Evolutionary conservation across 1,140 invertebrate genomes (phyloP).

Genomic region (Proales similis): DNA sequence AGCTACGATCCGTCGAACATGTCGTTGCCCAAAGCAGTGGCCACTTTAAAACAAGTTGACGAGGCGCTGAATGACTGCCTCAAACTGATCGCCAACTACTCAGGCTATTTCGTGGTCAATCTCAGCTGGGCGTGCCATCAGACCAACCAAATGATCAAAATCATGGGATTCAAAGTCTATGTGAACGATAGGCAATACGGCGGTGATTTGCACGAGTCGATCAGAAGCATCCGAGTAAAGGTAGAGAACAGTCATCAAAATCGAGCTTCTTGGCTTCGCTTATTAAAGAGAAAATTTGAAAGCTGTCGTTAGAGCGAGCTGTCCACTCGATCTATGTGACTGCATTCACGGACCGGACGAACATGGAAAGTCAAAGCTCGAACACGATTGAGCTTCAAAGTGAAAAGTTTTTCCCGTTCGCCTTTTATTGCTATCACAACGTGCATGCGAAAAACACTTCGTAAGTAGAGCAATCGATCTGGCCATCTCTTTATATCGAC

Average conservation of each 20-base stretch:
- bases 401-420: constrained; percentile 49
- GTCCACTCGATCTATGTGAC: constrained; percentile 47
- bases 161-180: constrained; percentile 48
- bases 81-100: constrained; percentile 45
- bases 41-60: constrained; percentile 46
- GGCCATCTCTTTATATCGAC: background rate
- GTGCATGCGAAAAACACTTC: constrained; percentile 25
- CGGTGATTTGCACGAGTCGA: constrained; percentile 45
- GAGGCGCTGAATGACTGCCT: constrained; percentile 49
- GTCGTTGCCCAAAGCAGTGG: constrained; percentile 45
- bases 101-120: constrained; percentile 48
- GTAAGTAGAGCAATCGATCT: background rate
- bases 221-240: constrained; percentile 48
- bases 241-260: constrained; percentile 38
- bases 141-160: constrained; percentile 44
- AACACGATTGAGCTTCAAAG: constrained; percentile 49
- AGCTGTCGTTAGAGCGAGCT: constrained; percentile 47
- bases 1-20: constrained; percentile 39
- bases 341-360: constrained; percentile 46
- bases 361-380: constrained; percentile 47
- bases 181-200: constrained; percentile 53
- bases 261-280: background rate
- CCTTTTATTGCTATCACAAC: constrained; percentile 47
- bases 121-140: constrained; percentile 50
- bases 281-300: background rate